Percentiles rank a stretch among this genome's conserved stretches.
Conservation (phyloP, 35 echinoderm and acorn worm genomes). For the Apostichopus californicus region DNA sequence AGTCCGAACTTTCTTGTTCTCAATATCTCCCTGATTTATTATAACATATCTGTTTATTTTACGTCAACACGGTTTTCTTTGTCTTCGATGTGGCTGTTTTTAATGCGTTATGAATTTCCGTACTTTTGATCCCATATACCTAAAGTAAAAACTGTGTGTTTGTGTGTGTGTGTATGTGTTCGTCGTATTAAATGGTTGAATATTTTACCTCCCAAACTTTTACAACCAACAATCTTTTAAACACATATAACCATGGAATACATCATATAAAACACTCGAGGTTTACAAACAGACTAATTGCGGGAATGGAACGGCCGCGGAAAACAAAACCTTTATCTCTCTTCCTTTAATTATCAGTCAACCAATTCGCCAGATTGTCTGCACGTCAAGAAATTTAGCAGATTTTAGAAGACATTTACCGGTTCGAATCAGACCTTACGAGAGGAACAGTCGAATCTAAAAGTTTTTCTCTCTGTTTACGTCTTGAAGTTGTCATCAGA, state of each 20-base stretch:
- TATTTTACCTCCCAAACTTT: too few species aligned
- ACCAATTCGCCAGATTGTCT: neutral
- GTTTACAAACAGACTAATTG: constrained; percentile 5
- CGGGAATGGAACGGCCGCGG: neutral
- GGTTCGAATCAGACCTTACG: neutral
- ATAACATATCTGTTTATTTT: neutral
- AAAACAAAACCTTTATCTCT: neutral
- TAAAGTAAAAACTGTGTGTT: too few species aligned
- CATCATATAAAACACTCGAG: neutral
- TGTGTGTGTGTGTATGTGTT: too few species aligned
- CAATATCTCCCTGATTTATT: neutral
- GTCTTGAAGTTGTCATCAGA: too few species aligned
- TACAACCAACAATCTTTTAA: too few species aligned
- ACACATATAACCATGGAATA: too few species aligned
- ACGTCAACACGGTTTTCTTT: neutral
- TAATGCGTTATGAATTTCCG: too few species aligned
- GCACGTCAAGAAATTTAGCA: neutral
- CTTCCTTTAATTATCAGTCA: neutral
- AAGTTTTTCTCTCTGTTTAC: too few species aligned
- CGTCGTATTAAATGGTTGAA: too few species aligned
- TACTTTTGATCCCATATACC: too few species aligned
- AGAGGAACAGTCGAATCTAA: too few species aligned
- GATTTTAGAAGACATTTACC: constrained; percentile 2
- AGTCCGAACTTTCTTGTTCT: neutral
- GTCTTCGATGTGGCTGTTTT: too few species aligned